A percentile compares a stretch with the other conserved stretches of the same genome.
Evolutionary conservation across 2,797 vertebrate species (phyloP).

Genomic region (Gadopsis bispinosus): DNA sequence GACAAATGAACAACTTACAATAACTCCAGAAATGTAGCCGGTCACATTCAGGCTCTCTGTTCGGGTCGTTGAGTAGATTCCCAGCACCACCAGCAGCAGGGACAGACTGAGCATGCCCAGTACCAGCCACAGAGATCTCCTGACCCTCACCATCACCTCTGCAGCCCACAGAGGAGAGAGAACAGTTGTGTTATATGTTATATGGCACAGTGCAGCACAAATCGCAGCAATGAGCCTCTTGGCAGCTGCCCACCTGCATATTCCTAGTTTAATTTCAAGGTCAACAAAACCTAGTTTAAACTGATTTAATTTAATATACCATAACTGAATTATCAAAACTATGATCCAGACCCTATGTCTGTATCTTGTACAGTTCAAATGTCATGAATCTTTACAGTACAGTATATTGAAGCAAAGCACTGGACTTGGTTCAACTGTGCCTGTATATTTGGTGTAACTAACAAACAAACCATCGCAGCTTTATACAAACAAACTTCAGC

Average conservation of each 20-base stretch:
- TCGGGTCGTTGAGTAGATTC: constrained; percentile 75
- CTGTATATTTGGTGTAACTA: background rate
- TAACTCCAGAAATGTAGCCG: constrained; percentile 79
- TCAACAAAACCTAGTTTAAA: constrained; percentile 10
- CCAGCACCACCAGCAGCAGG: constrained; percentile 77
- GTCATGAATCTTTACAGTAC: constrained; percentile 5
- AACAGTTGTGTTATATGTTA: constrained; percentile 14
- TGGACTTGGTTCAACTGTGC: background rate
- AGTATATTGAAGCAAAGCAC: background rate
- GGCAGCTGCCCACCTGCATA: background rate
- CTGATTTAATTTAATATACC: background rate
- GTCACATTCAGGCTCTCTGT: constrained; percentile 80
- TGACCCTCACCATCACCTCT: constrained; percentile 65
- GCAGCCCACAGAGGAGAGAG: constrained; percentile 28
- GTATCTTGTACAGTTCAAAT: background rate
- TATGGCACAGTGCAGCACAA: background rate
- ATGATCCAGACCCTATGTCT: background rate
- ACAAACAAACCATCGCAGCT: background rate
- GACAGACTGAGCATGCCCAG: constrained; percentile 80
- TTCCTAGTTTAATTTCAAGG: constrained; percentile 4
- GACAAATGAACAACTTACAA: constrained; percentile 67
- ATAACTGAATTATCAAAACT: background rate
- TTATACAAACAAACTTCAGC: background rate
- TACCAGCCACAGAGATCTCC: constrained; percentile 72
- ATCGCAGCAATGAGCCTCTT: background rate